A percentile compares a stretch with the other conserved stretches of the same genome.
Conservation (phyloP, 2,113 vertebrate genomes). For the Lophotis ruficrista region DNA sequence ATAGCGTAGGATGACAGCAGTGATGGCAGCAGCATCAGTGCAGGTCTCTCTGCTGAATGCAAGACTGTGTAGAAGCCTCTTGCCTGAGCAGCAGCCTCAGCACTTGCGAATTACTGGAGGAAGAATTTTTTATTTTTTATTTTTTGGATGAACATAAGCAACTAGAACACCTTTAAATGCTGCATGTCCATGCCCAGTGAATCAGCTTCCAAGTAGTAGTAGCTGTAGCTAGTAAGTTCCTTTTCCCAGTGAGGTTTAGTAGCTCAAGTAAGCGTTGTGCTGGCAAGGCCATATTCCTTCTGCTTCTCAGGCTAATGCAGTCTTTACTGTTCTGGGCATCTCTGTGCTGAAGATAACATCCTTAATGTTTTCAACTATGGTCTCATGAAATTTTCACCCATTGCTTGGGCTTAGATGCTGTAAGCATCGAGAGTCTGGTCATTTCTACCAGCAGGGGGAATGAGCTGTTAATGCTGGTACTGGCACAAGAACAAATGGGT, state of each 20-base stretch:
- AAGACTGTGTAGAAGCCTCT: neutral
- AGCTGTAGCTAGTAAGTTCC: neutral
- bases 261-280: neutral
- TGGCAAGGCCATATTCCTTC: neutral
- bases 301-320: neutral
- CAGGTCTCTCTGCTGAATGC: neutral
- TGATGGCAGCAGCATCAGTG: neutral
- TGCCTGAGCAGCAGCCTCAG: neutral
- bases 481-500: neutral
- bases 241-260: neutral
- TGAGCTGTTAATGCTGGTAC: neutral
- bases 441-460: neutral
- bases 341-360: neutral
- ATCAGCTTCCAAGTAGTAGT: neutral
- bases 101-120: neutral
- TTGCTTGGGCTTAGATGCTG: neutral
- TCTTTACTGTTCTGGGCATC: neutral
- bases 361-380: neutral
- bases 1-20: neutral
- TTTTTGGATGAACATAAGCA: neutral
- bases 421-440: neutral
- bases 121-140: neutral
- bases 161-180: neutral
- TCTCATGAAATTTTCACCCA: slow-evolving; percentile 21
- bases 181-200: neutral